These are phyloP conservation scores for Gymnodraco acuticeps DNA, from an alignment of 2,797 vertebrate genomes.

Conservation along the genomic window DNA sequence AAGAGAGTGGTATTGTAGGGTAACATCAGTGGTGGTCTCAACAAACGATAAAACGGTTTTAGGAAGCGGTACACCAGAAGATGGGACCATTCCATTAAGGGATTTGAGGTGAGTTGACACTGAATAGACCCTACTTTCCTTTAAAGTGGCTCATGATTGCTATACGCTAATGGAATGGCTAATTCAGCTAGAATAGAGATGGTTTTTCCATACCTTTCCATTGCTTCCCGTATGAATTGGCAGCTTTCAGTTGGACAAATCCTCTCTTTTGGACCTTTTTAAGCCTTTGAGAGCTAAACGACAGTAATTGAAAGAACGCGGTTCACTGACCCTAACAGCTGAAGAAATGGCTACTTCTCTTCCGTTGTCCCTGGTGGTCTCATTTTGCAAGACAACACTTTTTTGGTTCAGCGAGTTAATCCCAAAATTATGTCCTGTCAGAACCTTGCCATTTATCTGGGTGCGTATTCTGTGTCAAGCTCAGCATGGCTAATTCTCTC, in stretches of 20 bases:
- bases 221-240: conserved; percentile 55
- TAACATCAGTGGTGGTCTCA: conserved; percentile 50
- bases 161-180: conserved; percentile 34
- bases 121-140: conserved; percentile 40
- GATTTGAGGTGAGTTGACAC: conserved; percentile 28
- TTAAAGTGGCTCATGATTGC: conserved; percentile 33
- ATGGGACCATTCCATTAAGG: conserved; percentile 33
- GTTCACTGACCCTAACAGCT: conserved; percentile 59
- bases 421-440: conserved; percentile 85
- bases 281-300: conserved; percentile 50
- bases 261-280: conserved; percentile 34
- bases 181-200: conserved; percentile 32
- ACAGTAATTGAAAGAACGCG: conserved; percentile 62
- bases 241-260: conserved; percentile 40
- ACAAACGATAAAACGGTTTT: conserved; percentile 29
- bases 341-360: conserved; percentile 71
- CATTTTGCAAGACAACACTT: conserved; percentile 77
- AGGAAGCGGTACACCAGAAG: conserved; percentile 27
- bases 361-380: conserved; percentile 73
- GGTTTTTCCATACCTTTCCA: conserved; percentile 44
- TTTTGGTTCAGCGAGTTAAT: conserved; percentile 87
- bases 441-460: conserved; percentile 81
- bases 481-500: conserved; percentile 80
- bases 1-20: conserved; percentile 11
- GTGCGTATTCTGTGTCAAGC: conserved; percentile 82